Evolutionary conservation across 2,797 vertebrate genomes (phyloP).

Genomic region (Limnodromus scolopaceus): DNA sequence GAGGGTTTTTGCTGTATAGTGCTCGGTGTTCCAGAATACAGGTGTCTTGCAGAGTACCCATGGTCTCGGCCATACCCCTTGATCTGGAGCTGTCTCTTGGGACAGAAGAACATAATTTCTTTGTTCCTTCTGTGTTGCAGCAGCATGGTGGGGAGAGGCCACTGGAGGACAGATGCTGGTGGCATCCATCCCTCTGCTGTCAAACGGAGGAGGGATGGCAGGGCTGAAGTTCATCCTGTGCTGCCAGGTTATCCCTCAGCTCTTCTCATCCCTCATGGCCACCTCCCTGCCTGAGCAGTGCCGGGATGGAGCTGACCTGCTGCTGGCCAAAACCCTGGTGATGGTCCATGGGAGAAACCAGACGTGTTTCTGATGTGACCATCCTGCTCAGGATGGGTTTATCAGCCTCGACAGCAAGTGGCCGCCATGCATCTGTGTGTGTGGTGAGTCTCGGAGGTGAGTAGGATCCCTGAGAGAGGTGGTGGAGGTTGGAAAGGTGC

Average conservation of each 20-base stretch:
- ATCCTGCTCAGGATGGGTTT: accelerated
- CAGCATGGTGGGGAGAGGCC: accelerated
- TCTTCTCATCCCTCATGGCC: neutral
- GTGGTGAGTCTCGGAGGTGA: neutral
- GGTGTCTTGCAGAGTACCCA: accelerated
- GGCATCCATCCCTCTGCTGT: neutral
- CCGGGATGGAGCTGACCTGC: accelerated
- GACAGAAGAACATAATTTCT: neutral
- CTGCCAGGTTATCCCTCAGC: neutral
- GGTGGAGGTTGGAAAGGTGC: neutral
- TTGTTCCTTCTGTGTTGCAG: neutral
- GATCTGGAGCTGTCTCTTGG: neutral
- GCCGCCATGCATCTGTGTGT: accelerated
- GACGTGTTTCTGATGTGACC: accelerated
- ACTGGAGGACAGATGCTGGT: neutral
- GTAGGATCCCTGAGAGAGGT: neutral
- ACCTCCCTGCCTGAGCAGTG: neutral
- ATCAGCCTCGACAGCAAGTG: neutral
- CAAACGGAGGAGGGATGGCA: neutral
- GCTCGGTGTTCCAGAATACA: neutral
- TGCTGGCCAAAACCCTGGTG: neutral
- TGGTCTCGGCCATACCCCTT: neutral
- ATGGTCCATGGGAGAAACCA: accelerated
- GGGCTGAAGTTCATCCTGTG: neutral
- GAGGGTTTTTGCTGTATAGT: neutral